These are phyloP conservation scores for Leucophenga varia DNA, from an alignment of 1,140 invertebrate genomes.

Conservation along the genomic window DNA sequence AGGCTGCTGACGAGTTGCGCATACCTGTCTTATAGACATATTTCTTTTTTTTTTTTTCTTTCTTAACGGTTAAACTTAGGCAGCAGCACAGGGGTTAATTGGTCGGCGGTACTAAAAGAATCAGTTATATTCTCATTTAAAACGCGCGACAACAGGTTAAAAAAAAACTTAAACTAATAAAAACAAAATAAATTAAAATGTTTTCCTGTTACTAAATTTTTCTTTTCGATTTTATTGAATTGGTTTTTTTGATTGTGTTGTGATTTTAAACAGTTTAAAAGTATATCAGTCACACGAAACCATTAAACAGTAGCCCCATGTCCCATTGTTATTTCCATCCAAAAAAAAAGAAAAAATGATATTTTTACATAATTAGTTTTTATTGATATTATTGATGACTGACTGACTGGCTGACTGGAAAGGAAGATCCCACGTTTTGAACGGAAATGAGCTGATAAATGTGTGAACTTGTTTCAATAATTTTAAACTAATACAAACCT, in stretches of 20 bases:
- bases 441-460: slow-evolving; percentile 27
- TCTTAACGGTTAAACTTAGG: not conserved
- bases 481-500: too few species aligned
- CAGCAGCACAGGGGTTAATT: slow-evolving; percentile 38
- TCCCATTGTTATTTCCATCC: too few species aligned
- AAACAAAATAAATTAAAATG: slow-evolving; percentile 47
- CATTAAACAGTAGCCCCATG: slow-evolving; percentile 18
- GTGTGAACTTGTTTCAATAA: slow-evolving; percentile 25
- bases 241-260: slow-evolving; percentile 3
- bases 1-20: too few species aligned
- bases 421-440: too few species aligned
- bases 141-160: slow-evolving; percentile 45
- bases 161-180: slow-evolving; percentile 38
- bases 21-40: too few species aligned
- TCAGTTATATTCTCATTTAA: slow-evolving; percentile 54
- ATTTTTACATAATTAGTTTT: slow-evolving; percentile 51
- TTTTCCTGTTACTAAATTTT: slow-evolving; percentile 21
- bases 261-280: not conserved
- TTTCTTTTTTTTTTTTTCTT: too few species aligned
- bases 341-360: too few species aligned
- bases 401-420: too few species aligned
- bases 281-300: not conserved
- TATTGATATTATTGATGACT: slow-evolving; percentile 25
- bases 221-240: not conserved
- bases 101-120: slow-evolving; percentile 33